Conservation (phyloP, 2,113 vertebrate species). For the Eurystomus gularis region DNA sequence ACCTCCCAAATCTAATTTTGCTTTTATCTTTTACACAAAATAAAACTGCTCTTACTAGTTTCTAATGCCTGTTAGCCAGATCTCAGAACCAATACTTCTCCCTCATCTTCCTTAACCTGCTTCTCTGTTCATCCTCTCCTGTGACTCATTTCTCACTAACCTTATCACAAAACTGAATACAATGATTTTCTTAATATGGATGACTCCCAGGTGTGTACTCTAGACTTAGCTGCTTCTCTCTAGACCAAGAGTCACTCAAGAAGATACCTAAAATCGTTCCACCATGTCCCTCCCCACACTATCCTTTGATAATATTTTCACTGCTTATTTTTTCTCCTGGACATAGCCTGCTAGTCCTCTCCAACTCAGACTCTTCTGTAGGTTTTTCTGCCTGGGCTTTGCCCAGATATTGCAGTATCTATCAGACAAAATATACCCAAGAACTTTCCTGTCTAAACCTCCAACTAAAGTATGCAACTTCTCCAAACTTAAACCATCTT, state of each 20-base stretch:
- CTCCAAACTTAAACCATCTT: background rate
- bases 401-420: background rate
- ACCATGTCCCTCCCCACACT: background rate
- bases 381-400: background rate
- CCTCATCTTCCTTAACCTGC: background rate
- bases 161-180: background rate
- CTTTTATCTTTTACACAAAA: conserved; percentile 32
- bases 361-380: background rate
- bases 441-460: background rate
- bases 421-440: background rate
- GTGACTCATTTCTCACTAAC: background rate
- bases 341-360: background rate
- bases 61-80: background rate
- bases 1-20: background rate
- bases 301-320: background rate
- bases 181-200: background rate
- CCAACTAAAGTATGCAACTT: background rate
- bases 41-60: conserved; percentile 8
- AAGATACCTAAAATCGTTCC: background rate
- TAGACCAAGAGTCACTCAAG: background rate
- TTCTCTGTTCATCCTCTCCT: background rate
- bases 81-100: background rate
- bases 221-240: background rate
- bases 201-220: background rate
- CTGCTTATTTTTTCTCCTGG: background rate